Conservation (phyloP, 2,113 vertebrate genomes). For the Panurus biarmicus region DNA sequence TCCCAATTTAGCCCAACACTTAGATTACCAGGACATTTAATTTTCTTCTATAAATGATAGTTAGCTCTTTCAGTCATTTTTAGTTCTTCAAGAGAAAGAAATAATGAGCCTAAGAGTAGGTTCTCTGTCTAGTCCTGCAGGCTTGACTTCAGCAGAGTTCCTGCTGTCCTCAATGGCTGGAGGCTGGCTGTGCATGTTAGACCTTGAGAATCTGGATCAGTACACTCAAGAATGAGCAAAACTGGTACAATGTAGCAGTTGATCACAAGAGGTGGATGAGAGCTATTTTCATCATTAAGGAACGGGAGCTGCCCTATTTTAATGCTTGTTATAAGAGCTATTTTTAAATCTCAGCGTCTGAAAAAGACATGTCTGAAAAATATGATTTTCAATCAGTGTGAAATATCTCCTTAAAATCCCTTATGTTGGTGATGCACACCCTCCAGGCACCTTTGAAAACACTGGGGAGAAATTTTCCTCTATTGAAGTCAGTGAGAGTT, state of each 20-base stretch:
- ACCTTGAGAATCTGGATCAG: conserved; percentile 4
- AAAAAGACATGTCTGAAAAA: neutral
- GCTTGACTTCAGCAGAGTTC: neutral
- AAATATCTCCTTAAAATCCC: conserved; percentile 26
- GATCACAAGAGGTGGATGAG: neutral
- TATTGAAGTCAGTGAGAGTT: neutral
- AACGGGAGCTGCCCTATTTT: neutral
- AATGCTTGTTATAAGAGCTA: neutral
- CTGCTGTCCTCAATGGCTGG: neutral
- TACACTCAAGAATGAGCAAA: neutral
- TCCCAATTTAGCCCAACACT: neutral
- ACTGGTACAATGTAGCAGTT: neutral
- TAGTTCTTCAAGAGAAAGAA: conserved; percentile 8
- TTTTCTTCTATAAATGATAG: neutral
- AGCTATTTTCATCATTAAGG: neutral
- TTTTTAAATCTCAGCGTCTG: neutral
- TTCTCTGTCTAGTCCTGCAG: neutral
- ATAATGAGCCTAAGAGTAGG: neutral
- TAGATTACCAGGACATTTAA: neutral
- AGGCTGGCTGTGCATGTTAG: neutral
- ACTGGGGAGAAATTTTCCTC: neutral
- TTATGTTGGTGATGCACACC: neutral
- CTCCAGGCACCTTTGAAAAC: conserved; percentile 29
- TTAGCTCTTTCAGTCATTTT: neutral
- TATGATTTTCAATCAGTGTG: neutral